Base-by-base conservation (phyloP, 1,140 invertebrate species). In the Pantala flavescens region DNA sequence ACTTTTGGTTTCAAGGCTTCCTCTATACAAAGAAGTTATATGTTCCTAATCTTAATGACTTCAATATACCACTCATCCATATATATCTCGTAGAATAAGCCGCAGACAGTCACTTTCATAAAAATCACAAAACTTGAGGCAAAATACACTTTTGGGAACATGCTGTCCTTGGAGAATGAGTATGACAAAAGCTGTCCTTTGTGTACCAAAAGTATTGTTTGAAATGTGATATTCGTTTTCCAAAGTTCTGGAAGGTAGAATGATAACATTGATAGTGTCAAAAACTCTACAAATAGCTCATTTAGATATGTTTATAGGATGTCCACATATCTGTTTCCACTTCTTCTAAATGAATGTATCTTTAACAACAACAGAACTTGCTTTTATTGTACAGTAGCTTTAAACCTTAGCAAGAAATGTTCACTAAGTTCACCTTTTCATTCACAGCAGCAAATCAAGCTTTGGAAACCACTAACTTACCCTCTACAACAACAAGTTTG, bases 401-500 rank as follows among this genome's bases (percentile, higher is more conserved):
- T 12, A 63, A 63, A 63, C n/a, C 16, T 63, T 63, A 21, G 28
- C 28, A 16, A 63, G 49, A 63, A 63, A 63, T 21, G 14, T 63
- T 63, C 16, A 63, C 49, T 19, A 63, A 63, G 49, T 63, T 14
- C n/a, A 19, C n/a, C 49, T 7, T 63, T 19, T 19, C 16, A 63
- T 63, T 12, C n/a, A 19, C 49, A 7, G 49, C 49, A 63, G 16
- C 49, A 7, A 21, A 19, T 63, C 49, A 63, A 19, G 49, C 49
- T 21, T 63, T 63, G 49, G 49, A 63, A 21, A 21, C n/a, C 16
- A 63, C 49, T 63, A 63, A 63, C n/a, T 63, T 63, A 19, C 49
- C 49, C n/a, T 63, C 49, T 21, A 63, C 49, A 63, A 63, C 49
- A 63, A 63, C 49, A 63, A 63, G 49, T 63, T 21, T 72, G 19